Base-by-base conservation (phyloP, 1,140 invertebrate genomes). In the Heliconius hewitsoni region DNA sequence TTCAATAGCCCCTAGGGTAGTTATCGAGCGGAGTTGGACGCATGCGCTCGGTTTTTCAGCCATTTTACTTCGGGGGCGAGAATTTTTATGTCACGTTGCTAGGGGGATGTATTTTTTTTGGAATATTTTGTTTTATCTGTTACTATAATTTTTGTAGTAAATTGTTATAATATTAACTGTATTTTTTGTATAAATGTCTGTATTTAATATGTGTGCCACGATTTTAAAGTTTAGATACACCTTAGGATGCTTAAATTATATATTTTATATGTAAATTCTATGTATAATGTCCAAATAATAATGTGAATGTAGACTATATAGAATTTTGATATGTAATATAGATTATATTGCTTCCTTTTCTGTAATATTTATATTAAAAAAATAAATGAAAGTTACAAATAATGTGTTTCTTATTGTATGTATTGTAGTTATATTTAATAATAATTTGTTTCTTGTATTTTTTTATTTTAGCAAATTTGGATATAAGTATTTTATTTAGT, bases 11-110 rank as follows among this genome's bases (percentile, higher is more conserved):
- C 60, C 60, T 23, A 66, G 71, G 71, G 71, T 72, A 6, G 30
- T 86, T 93, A 94, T 94, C 83, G 93, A 94, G 89, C 92, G 92
- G 81, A 52, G 55, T 73, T 84, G 16, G 76, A 85, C 91, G 93
- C 93, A 93, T 92, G 93, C 91, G 91, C 71, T 72, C 18, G 30
- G 71, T 72, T 72, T 72, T 72, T 37, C 71, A 72, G 30, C 71
- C 71, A 75, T 72, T 66, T 71, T 77, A 46, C 46, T 23, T 70
- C 23, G 39, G 23, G 39, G 66, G 66, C 42, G 46, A 66, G 42
- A 71, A 52, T 77, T 77, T 76, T 30, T 66, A 66, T 66, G 52
- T 73, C 66, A 75, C 39, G 73, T 72, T 72, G 70, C 39, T 78
- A 52, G 73, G 42, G 30, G 46, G 73, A 75, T 71, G 23, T 52